Evolutionary conservation across 2,888 invertebrate genomes (phyloP), one percentile per base, ranked within the genome.

Genomic region (Melolontha melolontha): DNA sequence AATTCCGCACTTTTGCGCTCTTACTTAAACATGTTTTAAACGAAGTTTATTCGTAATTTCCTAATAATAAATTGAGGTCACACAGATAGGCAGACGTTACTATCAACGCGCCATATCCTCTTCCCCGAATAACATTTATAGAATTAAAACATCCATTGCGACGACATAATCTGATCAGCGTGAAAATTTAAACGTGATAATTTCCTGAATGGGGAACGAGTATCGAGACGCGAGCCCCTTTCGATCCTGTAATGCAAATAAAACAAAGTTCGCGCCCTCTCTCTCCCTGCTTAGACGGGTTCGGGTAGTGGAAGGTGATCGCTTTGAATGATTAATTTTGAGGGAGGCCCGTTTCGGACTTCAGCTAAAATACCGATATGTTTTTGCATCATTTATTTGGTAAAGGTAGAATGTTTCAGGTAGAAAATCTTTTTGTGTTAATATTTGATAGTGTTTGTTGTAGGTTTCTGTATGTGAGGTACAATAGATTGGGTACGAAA

Each of bases 171-270:
- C 41, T 17, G 52, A 52, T 29, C 12, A 52, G 51, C 51, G 64
- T 52, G 52, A 52, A 64, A 64, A 64, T 64, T 64, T 64, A 51
- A 64, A 64, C 42, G 64, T 51, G 42, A 49, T 40, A 64, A 64
- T 64, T 64, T 64, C 64, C 64, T 51, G 64, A 41, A 34, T 27
- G 42, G 51, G 39, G 50, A 6, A 6, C 34, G 34, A 34, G 34
- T 6, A 34, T 6, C 34, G 34, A 34, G 34, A 34, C 34, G 34
- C 17, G 41, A 6, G 59, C 27, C 17, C 16, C 12, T 17, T 14
- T 47, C 47, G 1, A 47, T 7, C 17, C 47, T 34, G 4, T 14
- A 14, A 10, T 47, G 7, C 47, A 14, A 16, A 17, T 47, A 44
- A 44, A 59, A 59, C 59, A 44, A 44, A 44, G 44, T 59, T 59